A percentile compares a stretch with the other conserved stretches of the same genome.
phyloP scores from a whole-genome alignment of 2,888 invertebrate genomes.

The Halocaridina rubra region DNA sequence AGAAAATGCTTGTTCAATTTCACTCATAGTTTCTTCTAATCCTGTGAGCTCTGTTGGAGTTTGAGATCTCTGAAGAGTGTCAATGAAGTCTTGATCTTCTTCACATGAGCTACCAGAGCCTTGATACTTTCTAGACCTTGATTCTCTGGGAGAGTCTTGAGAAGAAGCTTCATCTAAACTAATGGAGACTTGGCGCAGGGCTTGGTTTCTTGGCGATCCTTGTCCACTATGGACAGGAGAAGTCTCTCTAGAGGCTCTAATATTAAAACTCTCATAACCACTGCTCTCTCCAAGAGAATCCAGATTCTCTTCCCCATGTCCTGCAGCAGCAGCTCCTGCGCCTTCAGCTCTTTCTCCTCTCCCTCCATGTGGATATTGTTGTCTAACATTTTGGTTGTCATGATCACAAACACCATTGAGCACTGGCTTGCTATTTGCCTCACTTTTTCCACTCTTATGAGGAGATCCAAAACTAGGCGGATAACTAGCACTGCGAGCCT shows the following conservation, averaged over 20 bases:
- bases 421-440: constrained; percentile 28
- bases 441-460: constrained; percentile 5
- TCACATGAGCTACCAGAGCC: not conserved
- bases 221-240: constrained; percentile 52
- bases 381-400: constrained; percentile 8
- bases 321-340: too few species aligned
- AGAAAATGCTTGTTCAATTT: constrained; percentile 50
- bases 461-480: not conserved
- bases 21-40: constrained; percentile 43
- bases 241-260: constrained; percentile 58
- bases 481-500: constrained; percentile 26
- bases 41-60: constrained; percentile 40
- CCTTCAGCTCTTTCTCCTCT: not conserved
- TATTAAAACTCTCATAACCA: constrained; percentile 64
- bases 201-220: constrained; percentile 33
- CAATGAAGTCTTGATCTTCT: constrained; percentile 37
- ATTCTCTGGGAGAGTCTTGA: not conserved
- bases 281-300: constrained; percentile 63
- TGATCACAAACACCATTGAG: constrained; percentile 38
- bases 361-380: not conserved
- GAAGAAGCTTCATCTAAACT: not conserved
- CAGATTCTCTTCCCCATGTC: constrained; percentile 54
- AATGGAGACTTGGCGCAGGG: not conserved
- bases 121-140: not conserved
- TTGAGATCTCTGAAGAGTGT: constrained; percentile 12